Base-by-base conservation (phyloP, 2,888 invertebrate genomes). In the Lasius fuliginosus region DNA sequence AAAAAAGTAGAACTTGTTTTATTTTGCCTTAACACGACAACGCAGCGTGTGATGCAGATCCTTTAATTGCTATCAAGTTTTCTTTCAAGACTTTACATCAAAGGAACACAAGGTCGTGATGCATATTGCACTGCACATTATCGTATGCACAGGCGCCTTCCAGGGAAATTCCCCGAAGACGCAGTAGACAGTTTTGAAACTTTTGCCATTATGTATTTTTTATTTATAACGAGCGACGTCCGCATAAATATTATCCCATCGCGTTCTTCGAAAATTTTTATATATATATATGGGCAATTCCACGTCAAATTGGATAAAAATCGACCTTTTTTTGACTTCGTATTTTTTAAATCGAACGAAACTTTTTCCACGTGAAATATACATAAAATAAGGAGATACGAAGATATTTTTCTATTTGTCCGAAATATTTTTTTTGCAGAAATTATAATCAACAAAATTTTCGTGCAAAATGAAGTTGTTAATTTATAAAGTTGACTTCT, bases 181-280 rank as follows among this genome's bases (percentile, higher is more conserved):
- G 33, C 42, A 36, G 40, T 53, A 62, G 62, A 69, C 84, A 81
- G 73, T 71, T 73, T 82, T 30, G 30, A 65, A 84, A 84, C 67
- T 84, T 84, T 82, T 9, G 33, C 60, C 27, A 36, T 62, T 71
- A 46, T 60, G 9, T 36, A 23, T 60, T 71, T 79, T 79, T 79
- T 79, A 62, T 79, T 79, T 46, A 62, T 40, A 71, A 79, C 36
- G 58, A 18, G 36, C 46, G 60, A 71, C 27, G 46, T 5, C 5
- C 33, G 46, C 36, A 3, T 53, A 69, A 68, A 69, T 53, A 71
- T 79, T 71, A 60, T 12, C 42, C 33, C 33, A 33, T 71, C 46
- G 36, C 36, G 27, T 36, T 60, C 33, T 33, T 46, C 23, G 58
- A 69, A 46, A 12, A 46, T 3, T 53, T 18, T 53, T 53, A 49